Percentiles rank a stretch among this genome's conserved stretches.
Evolutionary conservation across 1,140 invertebrate genomes (phyloP).

Genomic region (Daktulosphaira vitifoliae): DNA sequence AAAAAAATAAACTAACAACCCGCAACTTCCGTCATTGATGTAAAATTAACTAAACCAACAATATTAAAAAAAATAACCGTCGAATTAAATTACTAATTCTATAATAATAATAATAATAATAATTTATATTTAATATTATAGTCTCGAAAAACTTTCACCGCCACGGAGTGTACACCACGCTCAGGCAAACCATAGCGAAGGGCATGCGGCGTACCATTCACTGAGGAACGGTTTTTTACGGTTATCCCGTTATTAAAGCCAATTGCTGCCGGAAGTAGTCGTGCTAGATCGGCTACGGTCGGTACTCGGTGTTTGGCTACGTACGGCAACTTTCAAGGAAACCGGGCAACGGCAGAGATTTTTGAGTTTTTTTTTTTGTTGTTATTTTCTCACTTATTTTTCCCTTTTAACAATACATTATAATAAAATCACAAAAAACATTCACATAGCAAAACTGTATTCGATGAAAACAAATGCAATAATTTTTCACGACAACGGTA

Average conservation of each 20-base stretch:
- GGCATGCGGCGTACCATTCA: conserved; percentile 32
- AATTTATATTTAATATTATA: too few species aligned
- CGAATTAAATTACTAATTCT: too few species aligned
- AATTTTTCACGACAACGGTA: too few species aligned
- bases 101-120: too few species aligned
- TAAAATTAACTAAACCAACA: too few species aligned
- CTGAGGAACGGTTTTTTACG: conserved; percentile 29
- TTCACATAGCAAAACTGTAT: neutral
- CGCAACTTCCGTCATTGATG: too few species aligned
- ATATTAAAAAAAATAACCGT: too few species aligned
- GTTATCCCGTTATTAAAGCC: conserved; percentile 32
- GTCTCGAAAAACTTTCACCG: conserved; percentile 26
- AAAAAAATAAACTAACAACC: too few species aligned
- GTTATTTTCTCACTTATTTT: neutral
- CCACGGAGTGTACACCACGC: neutral
- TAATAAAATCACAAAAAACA: neutral
- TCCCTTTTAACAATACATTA: neutral
- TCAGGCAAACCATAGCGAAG: conserved; percentile 29
- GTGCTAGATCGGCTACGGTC: conserved; percentile 7
- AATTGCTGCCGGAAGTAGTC: conserved; percentile 28
- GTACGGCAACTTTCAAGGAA: conserved; percentile 16
- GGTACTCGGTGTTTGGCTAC: neutral
- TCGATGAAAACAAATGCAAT: conserved; percentile 1
- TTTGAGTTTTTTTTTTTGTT: neutral
- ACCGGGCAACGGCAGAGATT: neutral